Evolutionary conservation across 2,797 vertebrate genomes (phyloP).

Genomic region (Enteromius anoplus): DNA sequence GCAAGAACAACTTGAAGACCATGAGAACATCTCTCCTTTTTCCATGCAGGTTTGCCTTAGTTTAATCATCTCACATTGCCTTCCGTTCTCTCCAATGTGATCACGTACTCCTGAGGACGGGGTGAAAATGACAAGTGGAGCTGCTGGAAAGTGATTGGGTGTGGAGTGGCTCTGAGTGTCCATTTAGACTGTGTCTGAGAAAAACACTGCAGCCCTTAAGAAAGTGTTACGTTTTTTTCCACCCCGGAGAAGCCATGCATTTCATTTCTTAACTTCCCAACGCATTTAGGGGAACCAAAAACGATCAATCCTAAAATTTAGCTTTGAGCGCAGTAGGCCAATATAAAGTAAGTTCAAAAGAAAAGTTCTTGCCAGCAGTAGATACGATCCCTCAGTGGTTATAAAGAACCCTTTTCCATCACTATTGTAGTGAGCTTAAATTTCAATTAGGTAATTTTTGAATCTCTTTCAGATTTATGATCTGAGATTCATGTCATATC

Average conservation of each 20-base stretch:
- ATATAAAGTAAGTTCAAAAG: neutral
- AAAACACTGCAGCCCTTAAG: constrained; percentile 18
- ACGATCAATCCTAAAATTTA: neutral
- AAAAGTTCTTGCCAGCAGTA: neutral
- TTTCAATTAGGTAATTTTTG: neutral
- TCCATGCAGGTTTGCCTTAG: neutral
- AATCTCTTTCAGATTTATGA: neutral
- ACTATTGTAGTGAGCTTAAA: neutral
- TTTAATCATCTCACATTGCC: constrained; percentile 8
- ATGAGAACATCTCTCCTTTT: neutral
- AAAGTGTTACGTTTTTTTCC: neutral
- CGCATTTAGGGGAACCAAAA: neutral
- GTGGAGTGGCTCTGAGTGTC: constrained; percentile 41
- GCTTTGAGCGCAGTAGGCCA: neutral
- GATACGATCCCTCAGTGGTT: neutral
- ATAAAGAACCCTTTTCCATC: neutral
- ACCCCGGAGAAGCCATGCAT: neutral
- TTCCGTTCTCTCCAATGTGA: constrained; percentile 2
- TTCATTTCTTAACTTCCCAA: constrained; percentile 2
- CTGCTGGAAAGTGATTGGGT: constrained; percentile 27
- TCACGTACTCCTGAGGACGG: neutral
- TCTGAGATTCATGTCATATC: constrained; percentile 9
- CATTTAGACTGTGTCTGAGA: neutral
- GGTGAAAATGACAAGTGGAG: constrained; percentile 19
- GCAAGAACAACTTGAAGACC: neutral